These are phyloP conservation scores for Hemibagrus guttatus DNA, from an alignment of 2,797 vertebrate genomes.

Conservation along the genomic window DNA sequence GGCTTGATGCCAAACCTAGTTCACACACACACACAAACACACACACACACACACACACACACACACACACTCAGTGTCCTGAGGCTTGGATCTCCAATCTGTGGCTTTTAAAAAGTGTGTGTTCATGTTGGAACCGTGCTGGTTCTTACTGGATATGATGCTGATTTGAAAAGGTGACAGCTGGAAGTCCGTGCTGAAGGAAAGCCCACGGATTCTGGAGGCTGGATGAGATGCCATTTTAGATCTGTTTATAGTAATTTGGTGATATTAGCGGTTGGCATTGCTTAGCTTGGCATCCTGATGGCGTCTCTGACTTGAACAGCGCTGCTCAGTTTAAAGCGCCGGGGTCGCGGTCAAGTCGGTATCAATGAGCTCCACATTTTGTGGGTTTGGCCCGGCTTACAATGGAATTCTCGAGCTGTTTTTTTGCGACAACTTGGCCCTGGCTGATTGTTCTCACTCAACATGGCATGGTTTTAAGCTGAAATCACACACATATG, in stretches of 20 bases:
- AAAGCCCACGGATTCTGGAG: background rate
- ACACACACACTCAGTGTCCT: background rate
- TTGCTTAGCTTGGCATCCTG: constrained; percentile 7
- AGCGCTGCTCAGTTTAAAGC: background rate
- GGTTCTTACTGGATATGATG: background rate
- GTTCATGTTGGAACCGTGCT: background rate
- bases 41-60: constrained; percentile 2
- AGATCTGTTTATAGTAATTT: constrained; percentile 18
- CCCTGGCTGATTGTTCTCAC: background rate
- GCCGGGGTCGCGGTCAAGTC: background rate
- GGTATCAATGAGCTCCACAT: background rate
- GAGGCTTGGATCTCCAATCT: background rate
- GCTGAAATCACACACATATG: constrained; percentile 16
- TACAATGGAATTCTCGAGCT: constrained; percentile 17
- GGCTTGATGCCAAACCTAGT: constrained; percentile 18
- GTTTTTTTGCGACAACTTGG: constrained; percentile 10
- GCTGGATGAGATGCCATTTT: background rate
- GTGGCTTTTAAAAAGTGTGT: background rate
- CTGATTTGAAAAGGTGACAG: background rate
- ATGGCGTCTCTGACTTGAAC: background rate
- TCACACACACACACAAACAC: constrained; percentile 23
- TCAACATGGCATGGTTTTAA: constrained; percentile 20
- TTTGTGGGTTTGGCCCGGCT: background rate
- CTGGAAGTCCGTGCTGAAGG: background rate
- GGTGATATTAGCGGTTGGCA: constrained; percentile 29